These are phyloP conservation scores for Penelope pileata DNA, from an alignment of 2,113 vertebrate genomes.

Conservation along the genomic window DNA sequence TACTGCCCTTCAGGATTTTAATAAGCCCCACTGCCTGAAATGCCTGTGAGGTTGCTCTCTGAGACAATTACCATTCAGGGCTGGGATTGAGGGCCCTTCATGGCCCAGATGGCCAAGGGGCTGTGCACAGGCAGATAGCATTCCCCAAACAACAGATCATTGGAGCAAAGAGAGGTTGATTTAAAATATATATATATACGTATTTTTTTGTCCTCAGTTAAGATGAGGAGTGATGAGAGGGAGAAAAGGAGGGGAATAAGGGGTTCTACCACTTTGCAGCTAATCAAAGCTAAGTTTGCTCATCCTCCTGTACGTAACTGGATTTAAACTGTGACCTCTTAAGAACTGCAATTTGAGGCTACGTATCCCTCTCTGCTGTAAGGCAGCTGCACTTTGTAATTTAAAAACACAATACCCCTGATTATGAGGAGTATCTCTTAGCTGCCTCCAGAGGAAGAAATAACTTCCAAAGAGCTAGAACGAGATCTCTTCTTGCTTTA, in stretches of 20 bases:
- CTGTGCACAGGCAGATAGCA: constrained; percentile 33
- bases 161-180: constrained; percentile 38
- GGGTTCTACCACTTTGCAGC: not conserved
- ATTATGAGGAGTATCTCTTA: constrained; percentile 25
- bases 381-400: constrained; percentile 31
- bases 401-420: constrained; percentile 32
- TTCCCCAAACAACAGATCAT: constrained; percentile 51
- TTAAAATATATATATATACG: too few relatives aligned
- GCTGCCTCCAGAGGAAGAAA: not conserved
- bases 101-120: constrained; percentile 72
- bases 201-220: not conserved
- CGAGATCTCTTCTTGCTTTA: not conserved
- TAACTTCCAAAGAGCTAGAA: not conserved
- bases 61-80: constrained; percentile 80
- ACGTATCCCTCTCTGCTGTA: constrained; percentile 2
- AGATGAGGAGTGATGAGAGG: not conserved
- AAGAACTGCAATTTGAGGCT: not conserved
- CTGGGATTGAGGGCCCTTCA: constrained; percentile 63
- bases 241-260: not conserved
- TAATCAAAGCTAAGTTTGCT: constrained; percentile 41
- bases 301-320: not conserved
- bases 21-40: constrained; percentile 80
- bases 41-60: constrained; percentile 80
- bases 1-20: constrained; percentile 88
- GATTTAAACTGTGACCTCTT: constrained; percentile 54